phyloP scores from a whole-genome alignment of 2,113 vertebrate species.

The Bungarus multicinctus region DNA sequence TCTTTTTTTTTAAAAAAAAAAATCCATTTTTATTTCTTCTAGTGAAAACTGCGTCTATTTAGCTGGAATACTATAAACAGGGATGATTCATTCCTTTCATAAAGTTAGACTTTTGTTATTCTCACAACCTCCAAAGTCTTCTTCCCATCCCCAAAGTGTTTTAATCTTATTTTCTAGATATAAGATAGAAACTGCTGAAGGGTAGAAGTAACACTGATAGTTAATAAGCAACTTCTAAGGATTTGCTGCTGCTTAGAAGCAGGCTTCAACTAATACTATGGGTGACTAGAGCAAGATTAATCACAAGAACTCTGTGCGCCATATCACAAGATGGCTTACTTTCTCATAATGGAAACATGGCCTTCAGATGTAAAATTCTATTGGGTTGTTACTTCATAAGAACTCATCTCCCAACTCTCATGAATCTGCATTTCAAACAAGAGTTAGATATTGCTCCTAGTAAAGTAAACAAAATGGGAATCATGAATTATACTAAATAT shows the following conservation, averaged over 20 bases:
- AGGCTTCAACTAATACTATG: not conserved
- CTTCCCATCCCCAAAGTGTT: conserved; percentile 31
- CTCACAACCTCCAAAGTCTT: conserved; percentile 24
- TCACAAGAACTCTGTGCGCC: not conserved
- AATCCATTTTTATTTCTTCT: conserved; percentile 33
- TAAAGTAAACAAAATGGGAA: not conserved
- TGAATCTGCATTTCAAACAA: not conserved
- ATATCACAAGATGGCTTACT: not conserved
- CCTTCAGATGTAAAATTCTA: not conserved
- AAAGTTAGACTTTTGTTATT: conserved; percentile 29
- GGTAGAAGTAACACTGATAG: not conserved
- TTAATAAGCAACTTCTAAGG: not conserved
- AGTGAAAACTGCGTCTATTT: conserved; percentile 44
- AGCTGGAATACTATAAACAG: conserved; percentile 37
- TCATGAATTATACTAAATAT: not conserved
- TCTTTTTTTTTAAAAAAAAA: conserved; percentile 24
- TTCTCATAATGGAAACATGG: not conserved
- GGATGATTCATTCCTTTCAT: conserved; percentile 39
- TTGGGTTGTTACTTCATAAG: not conserved
- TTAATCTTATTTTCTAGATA: conserved; percentile 20
- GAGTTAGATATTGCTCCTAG: not conserved
- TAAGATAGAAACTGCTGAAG: conserved; percentile 11
- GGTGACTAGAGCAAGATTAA: not conserved
- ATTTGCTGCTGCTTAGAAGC: conserved; percentile 39
- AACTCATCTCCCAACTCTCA: not conserved